Conservation (phyloP, 2,113 vertebrate species). For the Arenaria interpres region DNA sequence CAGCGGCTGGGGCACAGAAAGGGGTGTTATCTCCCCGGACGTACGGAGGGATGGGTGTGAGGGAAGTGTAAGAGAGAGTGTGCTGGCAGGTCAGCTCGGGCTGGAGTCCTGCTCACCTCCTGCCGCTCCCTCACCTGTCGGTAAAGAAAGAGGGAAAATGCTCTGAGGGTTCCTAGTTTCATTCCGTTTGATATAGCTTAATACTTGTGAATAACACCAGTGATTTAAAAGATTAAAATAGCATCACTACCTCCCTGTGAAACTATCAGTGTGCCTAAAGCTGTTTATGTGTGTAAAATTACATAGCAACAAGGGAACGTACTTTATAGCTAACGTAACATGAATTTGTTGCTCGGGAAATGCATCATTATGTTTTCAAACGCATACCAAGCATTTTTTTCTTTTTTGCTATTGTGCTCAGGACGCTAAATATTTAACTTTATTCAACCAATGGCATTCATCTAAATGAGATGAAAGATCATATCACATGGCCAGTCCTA, state of each 20-base stretch:
- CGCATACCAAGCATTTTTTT: background rate
- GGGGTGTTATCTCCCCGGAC: no score
- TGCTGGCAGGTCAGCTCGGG: background rate
- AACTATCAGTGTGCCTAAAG: background rate
- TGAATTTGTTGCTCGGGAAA: background rate
- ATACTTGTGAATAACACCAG: background rate
- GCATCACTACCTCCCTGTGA: background rate
- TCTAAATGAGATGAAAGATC: conserved; percentile 3
- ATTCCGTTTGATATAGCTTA: background rate
- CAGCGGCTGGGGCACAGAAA: background rate
- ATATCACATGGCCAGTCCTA: background rate
- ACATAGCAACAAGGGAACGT: background rate
- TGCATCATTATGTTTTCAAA: background rate
- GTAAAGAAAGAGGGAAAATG: background rate
- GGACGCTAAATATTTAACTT: conserved; percentile 16
- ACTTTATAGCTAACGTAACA: background rate
- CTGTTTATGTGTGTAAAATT: background rate
- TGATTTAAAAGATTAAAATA: background rate
- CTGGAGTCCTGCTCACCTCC: background rate
- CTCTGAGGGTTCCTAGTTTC: background rate
- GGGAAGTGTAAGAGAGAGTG: background rate
- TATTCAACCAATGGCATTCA: background rate
- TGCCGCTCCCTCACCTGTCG: background rate
- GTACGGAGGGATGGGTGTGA: background rate
- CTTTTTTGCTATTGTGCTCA: background rate